Base-by-base conservation (phyloP, 2,113 vertebrate species). In the Sceloporus tristichus region DNA sequence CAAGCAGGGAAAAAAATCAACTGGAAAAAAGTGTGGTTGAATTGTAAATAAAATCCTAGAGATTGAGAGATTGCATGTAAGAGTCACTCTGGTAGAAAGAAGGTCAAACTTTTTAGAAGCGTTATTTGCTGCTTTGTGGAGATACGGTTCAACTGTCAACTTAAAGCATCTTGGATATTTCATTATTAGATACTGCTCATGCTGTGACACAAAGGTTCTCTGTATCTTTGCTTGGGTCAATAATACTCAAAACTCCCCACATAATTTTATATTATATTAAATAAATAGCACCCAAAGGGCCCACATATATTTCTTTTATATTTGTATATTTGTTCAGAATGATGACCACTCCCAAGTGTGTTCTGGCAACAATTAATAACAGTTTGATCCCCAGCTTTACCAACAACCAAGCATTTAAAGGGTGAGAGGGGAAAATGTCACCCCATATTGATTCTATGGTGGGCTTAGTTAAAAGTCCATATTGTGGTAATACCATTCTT, bases 81-180 rank as follows among this genome's bases (percentile, higher is more conserved):
- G 62, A 90, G 71, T 85, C 90, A 79, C 91, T 84, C 84, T 90
- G 3, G 25, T 78, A 85, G n/a, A 78, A 70, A 56, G 27, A 54
- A 62, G 56, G 85, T 53, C 92, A 85, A 29, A 79, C 90, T 91
- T 90, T 53, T 89, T 88, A 93, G 48, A 81, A 62, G 21, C 70
- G 0, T 38, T 62, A 7, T 53, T 89, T 76, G 40, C 80, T 42
- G 10, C n/a, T 83, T 11, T 53, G 25, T 2, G 23, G 8, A 4
- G 7, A 6, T 6, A 82, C 27, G 11, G 1, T 68, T 83, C 34
- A n/a, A 42, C 25, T 65, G 7, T 77, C 65, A 85, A 29, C 25
- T 27, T 71, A 56, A 74, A 82, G 27, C 27, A n/a, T 76, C 76
- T 75, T 76, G 8, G 53, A 62, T 85, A 75, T 59, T 75, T 25